Evolutionary conservation across 2,113 vertebrate genomes (phyloP).

Genomic region (Laticauda laticaudata): DNA sequence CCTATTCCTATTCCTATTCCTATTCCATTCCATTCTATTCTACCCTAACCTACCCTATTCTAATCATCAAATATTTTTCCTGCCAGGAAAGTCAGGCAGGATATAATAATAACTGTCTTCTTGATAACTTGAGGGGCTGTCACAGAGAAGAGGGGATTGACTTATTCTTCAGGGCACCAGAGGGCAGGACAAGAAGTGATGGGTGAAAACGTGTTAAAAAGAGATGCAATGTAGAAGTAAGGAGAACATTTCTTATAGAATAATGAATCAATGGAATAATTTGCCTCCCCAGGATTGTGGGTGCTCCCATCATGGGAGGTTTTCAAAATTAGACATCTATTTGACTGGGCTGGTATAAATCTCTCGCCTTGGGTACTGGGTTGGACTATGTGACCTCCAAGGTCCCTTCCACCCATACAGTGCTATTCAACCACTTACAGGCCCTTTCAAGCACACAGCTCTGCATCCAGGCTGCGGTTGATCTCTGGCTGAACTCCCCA

Average conservation of each 20-base stretch:
- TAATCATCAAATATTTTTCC: too few species aligned
- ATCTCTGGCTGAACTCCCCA: neutral
- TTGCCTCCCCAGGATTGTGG: neutral
- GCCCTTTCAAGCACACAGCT: neutral
- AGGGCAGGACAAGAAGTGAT: too few species aligned
- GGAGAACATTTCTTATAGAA: neutral
- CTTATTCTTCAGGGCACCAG: too few species aligned
- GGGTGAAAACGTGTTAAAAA: too few species aligned
- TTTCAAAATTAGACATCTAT: neutral
- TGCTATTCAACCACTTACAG: neutral
- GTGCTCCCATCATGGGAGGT: neutral
- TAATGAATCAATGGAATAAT: neutral
- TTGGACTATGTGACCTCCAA: neutral
- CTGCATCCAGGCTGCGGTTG: neutral
- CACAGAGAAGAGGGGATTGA: too few species aligned
- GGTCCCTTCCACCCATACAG: neutral
- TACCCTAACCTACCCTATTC: too few species aligned
- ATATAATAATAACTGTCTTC: too few species aligned
- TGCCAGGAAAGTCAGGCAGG: too few species aligned
- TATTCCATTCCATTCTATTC: too few species aligned
- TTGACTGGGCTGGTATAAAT: neutral
- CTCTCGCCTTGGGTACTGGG: neutral
- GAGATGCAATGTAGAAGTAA: too few species aligned
- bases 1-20: too few species aligned
- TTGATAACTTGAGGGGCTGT: too few species aligned